Base-by-base conservation (phyloP, 2,113 vertebrate genomes). In the Brachionichthys hirsutus region DNA sequence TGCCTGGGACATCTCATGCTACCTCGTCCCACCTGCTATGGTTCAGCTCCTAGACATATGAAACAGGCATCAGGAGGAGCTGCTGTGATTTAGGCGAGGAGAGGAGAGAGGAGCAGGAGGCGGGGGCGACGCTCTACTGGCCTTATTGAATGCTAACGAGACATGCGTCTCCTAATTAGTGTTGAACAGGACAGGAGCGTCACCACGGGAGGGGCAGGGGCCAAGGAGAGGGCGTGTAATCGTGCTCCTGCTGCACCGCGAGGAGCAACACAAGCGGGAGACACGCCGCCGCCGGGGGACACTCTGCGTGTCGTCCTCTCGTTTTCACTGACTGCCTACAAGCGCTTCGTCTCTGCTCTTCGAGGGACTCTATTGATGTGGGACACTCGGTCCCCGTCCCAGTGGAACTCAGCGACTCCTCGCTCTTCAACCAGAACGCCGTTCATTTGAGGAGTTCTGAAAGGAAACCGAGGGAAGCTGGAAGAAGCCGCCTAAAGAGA, bases 61-160 rank as follows among this genome's bases (percentile, higher is more conserved):
- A n/a, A n/a, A n/a, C n/a, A n/a, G n/a, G n/a, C n/a, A n/a, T n/a
- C n/a, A n/a, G n/a, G n/a, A n/a, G n/a, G n/a, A n/a, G n/a, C n/a
- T n/a, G n/a, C n/a, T n/a, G n/a, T n/a, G n/a, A n/a, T n/a, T n/a
- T n/a, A n/a, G n/a, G n/a, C 12, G 43, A 53, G 68, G 72, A 56
- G 60, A 22, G 65, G 42, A 48, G 62, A 48, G 57, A 54, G 45
- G 38, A 62, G 78, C 60, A 47, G 66, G 73, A 70, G 63, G 58
- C 55, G 13, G 65, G 54, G 22, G 74, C 12, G 59, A 78, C 72
- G 87, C 88, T 90, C 82, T 80, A 73, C 55, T 89, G 89, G 84
- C 85, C 88, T 81, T 86, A 92, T 88, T 92, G 87, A 92, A 91
- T 90, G 89, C 87, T 91, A 92, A 90, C 74, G 82, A 90, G 91